Base-by-base conservation (phyloP, 2,888 invertebrate species). In the Drosophila mimica region DNA sequence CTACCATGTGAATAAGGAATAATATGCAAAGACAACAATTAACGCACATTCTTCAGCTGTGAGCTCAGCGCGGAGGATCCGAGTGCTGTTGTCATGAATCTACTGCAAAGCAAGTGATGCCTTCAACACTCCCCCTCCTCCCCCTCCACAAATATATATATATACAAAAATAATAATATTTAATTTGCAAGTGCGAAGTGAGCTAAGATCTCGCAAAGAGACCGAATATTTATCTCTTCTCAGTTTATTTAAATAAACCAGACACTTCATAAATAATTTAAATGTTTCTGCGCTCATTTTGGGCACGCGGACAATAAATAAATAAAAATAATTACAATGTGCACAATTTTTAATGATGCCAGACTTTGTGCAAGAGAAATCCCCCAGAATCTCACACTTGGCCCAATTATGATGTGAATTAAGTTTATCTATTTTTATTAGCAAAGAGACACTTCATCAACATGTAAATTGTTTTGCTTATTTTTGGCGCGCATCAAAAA, bases 21-120 rank as follows among this genome's bases (percentile, higher is more conserved):
- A 46, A 46, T 74, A 88, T 73, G 74, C 67, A 67, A 74, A 63
- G 60, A 40, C 66, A 63, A 66, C 63, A 81, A 77, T 73, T 63
- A 59, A 66, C 36, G 62, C 82, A 63, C 62, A 76, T 78, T 64
- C 61, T 64, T 78, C 17, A 60, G 59, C 62, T 74, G 51, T 65
- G 66, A 53, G 63, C 49, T 63, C 64, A 65, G 81, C 33, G 52
- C 46, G 43, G 51, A 68, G 53, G 53, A 74, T 31, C 57, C 30
- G 28, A 8, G 17, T 25, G 54, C 48, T 46, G n/a, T 62, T 69
- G 75, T 70, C 70, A 87, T 87, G 87, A 87, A 87, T 87, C 83
- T 87, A 61, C 70, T 87, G 74, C 87, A 87, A 90, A 87, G 87
- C 87, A 87, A 87, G 87, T 87, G 83, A 60, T 31, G 38, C 46